A percentile compares a stretch with the other conserved stretches of the same genome.
phyloP scores from a whole-genome alignment of 2,797 vertebrate genomes.

The Toxotes lorentzi region DNA sequence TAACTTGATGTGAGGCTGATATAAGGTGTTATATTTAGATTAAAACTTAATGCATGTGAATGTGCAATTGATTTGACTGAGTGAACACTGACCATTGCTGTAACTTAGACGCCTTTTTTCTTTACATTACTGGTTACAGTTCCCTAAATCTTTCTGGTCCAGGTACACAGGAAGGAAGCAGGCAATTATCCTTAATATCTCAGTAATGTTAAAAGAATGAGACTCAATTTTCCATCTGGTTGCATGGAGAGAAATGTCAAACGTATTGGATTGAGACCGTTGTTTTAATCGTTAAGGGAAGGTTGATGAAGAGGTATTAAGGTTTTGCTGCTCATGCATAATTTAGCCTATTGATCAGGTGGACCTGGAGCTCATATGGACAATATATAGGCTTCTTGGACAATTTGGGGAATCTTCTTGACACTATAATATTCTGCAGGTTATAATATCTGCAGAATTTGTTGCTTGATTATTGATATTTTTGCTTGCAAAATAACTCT shows the following conservation, averaged over 20 bases:
- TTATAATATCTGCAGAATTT: not conserved
- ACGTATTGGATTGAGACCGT: constrained; percentile 73
- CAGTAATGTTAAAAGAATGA: constrained; percentile 80
- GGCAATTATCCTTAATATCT: constrained; percentile 71
- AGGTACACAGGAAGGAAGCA: constrained; percentile 49
- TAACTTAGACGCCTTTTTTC: constrained; percentile 28
- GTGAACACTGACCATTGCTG: constrained; percentile 30
- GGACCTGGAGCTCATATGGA: not conserved
- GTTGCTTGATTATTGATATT: constrained; percentile 13
- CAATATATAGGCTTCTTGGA: not conserved
- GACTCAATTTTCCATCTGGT: constrained; percentile 80
- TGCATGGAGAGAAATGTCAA: constrained; percentile 82
- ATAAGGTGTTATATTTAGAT: not conserved
- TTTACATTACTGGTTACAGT: constrained; percentile 38
- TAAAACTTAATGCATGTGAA: not conserved
- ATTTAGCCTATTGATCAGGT: constrained; percentile 58
- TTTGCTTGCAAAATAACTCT: constrained; percentile 20
- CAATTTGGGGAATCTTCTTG: not conserved
- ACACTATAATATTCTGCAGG: not conserved
- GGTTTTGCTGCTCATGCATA: constrained; percentile 60
- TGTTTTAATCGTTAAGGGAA: constrained; percentile 74
- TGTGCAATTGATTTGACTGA: too few species aligned
- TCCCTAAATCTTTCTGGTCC: constrained; percentile 45
- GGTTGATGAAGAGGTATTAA: constrained; percentile 65
- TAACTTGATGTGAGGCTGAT: not conserved